These are phyloP conservation scores for Slavum lentiscoides DNA, from an alignment of 2,888 invertebrate species.

Conservation along the genomic window DNA sequence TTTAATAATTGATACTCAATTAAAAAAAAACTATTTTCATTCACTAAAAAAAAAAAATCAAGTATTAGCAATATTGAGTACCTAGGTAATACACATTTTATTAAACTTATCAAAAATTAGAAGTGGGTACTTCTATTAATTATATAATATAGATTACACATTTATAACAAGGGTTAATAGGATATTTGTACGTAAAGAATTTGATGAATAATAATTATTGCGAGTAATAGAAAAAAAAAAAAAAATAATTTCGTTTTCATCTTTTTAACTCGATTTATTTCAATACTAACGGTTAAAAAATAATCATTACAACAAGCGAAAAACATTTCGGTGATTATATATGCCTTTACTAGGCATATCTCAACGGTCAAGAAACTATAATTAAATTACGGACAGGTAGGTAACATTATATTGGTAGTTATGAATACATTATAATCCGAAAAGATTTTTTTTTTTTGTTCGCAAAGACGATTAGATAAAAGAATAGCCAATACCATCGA, in stretches of 20 bases:
- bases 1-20: background rate
- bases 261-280: too few relatives aligned
- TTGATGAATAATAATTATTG: background rate
- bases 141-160: background rate
- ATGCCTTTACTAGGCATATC: too few relatives aligned
- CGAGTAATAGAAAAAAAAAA: background rate
- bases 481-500: background rate
- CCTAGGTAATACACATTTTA: background rate
- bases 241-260: too few relatives aligned
- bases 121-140: background rate
- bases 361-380: too few relatives aligned
- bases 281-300: too few relatives aligned
- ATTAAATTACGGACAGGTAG: background rate
- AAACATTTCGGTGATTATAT: too few relatives aligned
- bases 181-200: background rate
- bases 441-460: too few relatives aligned
- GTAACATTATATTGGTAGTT: background rate
- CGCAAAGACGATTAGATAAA: background rate
- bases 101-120: background rate
- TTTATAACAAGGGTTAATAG: background rate
- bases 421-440: background rate
- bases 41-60: too few relatives aligned
- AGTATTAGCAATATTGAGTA: too few relatives aligned
- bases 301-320: too few relatives aligned
- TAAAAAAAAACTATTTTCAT: background rate